Conservation (phyloP, 1,140 invertebrate genomes). For the Pseudachorutes palmiensis region DNA sequence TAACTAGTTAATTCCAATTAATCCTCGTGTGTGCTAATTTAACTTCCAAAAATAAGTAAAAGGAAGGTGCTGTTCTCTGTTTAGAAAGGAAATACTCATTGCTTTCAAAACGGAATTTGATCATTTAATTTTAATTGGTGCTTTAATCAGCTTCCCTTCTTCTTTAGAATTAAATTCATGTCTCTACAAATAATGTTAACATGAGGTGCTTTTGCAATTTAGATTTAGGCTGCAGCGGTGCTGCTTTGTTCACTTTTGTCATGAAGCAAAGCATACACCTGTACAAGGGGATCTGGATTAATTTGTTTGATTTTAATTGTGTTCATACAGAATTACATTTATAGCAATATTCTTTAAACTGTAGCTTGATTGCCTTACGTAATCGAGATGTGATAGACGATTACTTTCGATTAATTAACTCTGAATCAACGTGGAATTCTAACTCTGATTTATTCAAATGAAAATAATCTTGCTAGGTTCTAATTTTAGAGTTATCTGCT, state of each 20-base stretch:
- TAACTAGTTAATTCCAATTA: background rate
- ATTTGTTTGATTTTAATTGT: background rate
- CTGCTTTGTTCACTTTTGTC: background rate
- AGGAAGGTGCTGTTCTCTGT: too few relatives aligned
- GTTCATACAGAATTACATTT: background rate
- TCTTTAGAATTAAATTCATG: background rate
- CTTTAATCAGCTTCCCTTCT: background rate
- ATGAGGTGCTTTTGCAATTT: background rate
- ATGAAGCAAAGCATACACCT: too few relatives aligned
- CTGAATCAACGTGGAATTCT: too few relatives aligned
- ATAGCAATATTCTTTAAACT: background rate
- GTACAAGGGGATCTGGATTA: too few relatives aligned
- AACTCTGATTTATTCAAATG: background rate
- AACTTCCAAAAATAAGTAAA: too few relatives aligned
- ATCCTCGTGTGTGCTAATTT: background rate
- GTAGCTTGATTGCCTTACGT: background rate
- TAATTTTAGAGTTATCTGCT: too few relatives aligned
- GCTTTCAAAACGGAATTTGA: too few relatives aligned
- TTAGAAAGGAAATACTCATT: too few relatives aligned
- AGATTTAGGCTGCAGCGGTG: background rate
- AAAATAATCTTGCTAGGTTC: background rate
- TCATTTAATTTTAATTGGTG: background rate
- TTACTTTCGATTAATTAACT: too few relatives aligned
- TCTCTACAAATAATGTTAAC: background rate
- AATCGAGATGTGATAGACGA: background rate